These are phyloP conservation scores for Dasyurus viverrinus DNA, from an alignment of 2,113 vertebrate species.

Conservation along the genomic window DNA sequence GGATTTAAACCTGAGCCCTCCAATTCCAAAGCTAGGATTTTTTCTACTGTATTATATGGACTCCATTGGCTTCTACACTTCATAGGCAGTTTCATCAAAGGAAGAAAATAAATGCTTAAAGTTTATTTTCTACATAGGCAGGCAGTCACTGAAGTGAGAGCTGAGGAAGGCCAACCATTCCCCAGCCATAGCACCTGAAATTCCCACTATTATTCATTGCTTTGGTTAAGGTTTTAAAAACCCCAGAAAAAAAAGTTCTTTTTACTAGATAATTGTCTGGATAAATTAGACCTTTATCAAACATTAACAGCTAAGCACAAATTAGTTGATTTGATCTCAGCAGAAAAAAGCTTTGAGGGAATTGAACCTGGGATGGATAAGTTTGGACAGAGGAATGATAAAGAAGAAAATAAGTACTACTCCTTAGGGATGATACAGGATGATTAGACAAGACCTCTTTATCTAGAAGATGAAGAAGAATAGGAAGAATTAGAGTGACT, in stretches of 20 bases:
- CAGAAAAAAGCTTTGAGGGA: not conserved
- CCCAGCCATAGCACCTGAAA: not conserved
- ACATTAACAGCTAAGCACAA: not conserved
- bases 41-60: not conserved
- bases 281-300: not conserved
- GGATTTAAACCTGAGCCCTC: not conserved
- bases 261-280: not conserved
- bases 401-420: not conserved
- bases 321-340: not conserved
- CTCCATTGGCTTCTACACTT: not conserved
- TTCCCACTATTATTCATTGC: not conserved
- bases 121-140: not conserved
- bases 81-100: not conserved
- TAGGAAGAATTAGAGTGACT: not conserved
- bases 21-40: accelerated
- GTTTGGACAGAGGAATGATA: not conserved
- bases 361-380: not conserved
- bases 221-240: not conserved
- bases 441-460: not conserved
- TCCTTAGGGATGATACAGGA: not conserved
- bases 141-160: not conserved
- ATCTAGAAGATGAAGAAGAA: not conserved
- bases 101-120: not conserved
- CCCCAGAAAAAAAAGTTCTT: not conserved
- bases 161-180: not conserved